A percentile compares a stretch with the other conserved stretches of the same genome.
phyloP scores from a whole-genome alignment of 2,113 vertebrate genomes.

The Callorhinus ursinus region DNA sequence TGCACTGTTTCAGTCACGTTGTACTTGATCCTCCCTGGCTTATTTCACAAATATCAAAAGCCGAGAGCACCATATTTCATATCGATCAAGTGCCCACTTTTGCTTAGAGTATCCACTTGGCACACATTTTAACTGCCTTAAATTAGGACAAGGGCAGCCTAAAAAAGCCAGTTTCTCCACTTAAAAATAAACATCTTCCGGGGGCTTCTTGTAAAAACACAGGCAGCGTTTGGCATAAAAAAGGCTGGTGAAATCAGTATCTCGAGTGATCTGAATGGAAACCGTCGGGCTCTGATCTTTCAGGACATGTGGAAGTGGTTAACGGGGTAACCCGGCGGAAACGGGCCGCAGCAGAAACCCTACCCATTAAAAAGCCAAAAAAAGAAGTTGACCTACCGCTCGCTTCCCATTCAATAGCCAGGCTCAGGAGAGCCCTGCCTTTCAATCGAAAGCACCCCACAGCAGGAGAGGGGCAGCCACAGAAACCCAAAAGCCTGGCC shows the following conservation, averaged over 20 bases:
- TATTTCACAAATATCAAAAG: constrained; percentile 10
- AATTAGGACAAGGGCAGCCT: neutral
- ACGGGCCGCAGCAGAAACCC: neutral
- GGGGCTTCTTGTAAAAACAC: constrained; percentile 45
- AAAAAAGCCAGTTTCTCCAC: constrained; percentile 4
- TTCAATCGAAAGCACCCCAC: neutral
- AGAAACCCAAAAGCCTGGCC: neutral
- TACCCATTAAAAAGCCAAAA: neutral
- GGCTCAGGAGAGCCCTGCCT: neutral
- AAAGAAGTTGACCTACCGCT: neutral
- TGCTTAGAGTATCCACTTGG: neutral
- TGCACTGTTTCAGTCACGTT: rapidly evolving
- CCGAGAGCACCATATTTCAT: neutral
- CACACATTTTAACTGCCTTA: neutral
- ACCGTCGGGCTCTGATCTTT: neutral
- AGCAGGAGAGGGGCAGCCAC: neutral
- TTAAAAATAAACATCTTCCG: constrained; percentile 13
- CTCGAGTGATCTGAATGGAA: neutral
- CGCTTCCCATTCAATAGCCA: neutral
- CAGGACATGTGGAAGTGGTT: constrained; percentile 40
- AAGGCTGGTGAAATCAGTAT: neutral
- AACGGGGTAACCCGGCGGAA: neutral
- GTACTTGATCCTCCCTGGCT: neutral
- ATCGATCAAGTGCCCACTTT: neutral
- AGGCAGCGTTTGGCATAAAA: neutral